Evolutionary conservation across 2,888 invertebrate species (phyloP), one percentile per base, ranked within the genome.

Genomic region (Mylabris sibirica): DNA sequence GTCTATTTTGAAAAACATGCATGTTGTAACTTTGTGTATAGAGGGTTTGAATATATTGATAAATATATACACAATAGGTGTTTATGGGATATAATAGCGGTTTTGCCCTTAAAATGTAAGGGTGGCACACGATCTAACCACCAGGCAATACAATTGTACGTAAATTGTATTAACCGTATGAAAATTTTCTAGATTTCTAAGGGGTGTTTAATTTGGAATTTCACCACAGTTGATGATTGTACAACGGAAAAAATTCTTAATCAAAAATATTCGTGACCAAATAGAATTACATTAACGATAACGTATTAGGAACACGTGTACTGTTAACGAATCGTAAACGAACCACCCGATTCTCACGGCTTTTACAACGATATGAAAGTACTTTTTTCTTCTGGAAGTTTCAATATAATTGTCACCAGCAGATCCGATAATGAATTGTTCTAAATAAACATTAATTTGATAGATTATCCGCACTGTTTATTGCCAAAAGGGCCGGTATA

Each of bases 391-490:
- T 20, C 9, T 9, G 17, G 9, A 20, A 22, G n/a, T 17, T 11
- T 3, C 20, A 3, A 60, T 66, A 63, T 61, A 64, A 69, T 69
- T 69, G 69, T 69, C 69, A 69, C 57, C 41, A 64, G 60, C 69
- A 69, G 69, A 66, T 38, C 66, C 70, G 77, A 77, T 78, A 78
- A 76, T 77, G 76, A 77, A 78, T 78, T 78, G 76, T 78, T 78
- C 78, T 69, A 78, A 77, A 80, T 79, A 79, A 80, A 79, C 79
- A 78, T 78, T 82, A 83, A 83, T 83, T 82, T 80, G 83, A 82
- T 82, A 84, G 83, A 84, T 84, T 84, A 84, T 83, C 81, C 83
- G 81, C 82, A 75, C 82, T 83, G 84, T 83, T 84, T 83, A 83
- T 83, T 83, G 80, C 81, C 78, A 83, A 83, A 83, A 57, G 57